A percentile compares a stretch with the other conserved stretches of the same genome.
Conservation (phyloP, 2,113 vertebrate genomes). For the Siniperca chuatsi region DNA sequence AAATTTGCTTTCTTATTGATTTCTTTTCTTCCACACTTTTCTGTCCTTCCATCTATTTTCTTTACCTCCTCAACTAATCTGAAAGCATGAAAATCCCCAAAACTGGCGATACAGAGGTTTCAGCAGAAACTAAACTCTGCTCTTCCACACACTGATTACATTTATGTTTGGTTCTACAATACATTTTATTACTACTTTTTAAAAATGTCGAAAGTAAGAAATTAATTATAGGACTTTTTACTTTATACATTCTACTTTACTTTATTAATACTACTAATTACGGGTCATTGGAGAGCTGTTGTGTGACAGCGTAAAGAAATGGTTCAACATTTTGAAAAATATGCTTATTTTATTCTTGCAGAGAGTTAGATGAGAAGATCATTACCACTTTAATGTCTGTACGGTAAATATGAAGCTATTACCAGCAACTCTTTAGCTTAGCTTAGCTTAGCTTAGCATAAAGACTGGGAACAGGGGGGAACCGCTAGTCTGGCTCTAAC, state of each 20-base stretch:
- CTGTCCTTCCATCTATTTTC: neutral
- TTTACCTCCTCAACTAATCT: neutral
- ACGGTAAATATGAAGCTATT: neutral
- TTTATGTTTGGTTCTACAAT: neutral
- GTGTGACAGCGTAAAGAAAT: neutral
- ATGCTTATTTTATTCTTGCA: too few species aligned
- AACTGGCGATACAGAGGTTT: too few species aligned
- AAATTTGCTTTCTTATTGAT: neutral
- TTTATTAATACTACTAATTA: neutral
- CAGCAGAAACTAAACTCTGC: too few species aligned
- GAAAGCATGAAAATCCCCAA: neutral
- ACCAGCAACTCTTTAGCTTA: neutral
- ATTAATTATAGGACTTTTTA: neutral
- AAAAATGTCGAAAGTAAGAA: too few species aligned
- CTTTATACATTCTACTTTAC: neutral
- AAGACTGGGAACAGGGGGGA: neutral
- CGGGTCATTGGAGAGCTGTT: neutral
- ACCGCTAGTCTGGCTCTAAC: neutral
- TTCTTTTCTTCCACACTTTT: neutral
- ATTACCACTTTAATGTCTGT: too few species aligned
- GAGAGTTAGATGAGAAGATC: neutral
- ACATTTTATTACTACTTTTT: too few species aligned
- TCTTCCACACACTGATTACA: neutral
- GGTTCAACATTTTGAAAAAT: neutral
- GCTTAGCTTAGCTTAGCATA: slow-evolving; percentile 3